Evolutionary conservation across 2,113 vertebrate species (phyloP).

Genomic region (Loxodonta africana): DNA sequence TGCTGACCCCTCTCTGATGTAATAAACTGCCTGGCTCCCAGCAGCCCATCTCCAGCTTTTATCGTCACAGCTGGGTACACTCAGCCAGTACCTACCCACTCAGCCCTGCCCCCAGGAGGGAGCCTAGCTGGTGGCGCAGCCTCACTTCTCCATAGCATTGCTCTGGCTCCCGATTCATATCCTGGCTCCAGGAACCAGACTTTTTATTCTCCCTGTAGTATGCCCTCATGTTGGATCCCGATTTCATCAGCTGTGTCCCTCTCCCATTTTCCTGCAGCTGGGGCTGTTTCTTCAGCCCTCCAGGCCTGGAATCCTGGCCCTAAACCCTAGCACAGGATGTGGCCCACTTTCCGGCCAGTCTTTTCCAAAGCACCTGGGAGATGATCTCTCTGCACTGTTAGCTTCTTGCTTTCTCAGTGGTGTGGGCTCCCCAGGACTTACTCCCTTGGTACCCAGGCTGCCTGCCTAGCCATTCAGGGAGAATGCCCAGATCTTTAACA

Average conservation of each 20-base stretch:
- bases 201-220: background rate
- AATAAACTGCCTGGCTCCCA: background rate
- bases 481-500: background rate
- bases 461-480: background rate
- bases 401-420: background rate
- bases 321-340: background rate
- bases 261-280: background rate
- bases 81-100: background rate
- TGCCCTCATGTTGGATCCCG: accelerated
- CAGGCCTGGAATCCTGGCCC: background rate
- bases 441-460: accelerated
- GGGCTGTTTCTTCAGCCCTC: background rate
- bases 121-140: background rate
- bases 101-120: background rate
- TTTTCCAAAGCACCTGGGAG: background rate
- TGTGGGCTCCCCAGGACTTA: background rate
- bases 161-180: background rate
- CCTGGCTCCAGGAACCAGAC: background rate
- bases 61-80: background rate
- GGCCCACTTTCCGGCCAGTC: background rate
- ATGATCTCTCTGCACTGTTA: background rate
- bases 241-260: background rate
- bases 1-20: background rate
- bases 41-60: background rate
- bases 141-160: background rate